Percentiles rank a stretch among this genome's conserved stretches.
Evolutionary conservation across 2,797 vertebrate species (phyloP).

Genomic region (Pteropus rufus): DNA sequence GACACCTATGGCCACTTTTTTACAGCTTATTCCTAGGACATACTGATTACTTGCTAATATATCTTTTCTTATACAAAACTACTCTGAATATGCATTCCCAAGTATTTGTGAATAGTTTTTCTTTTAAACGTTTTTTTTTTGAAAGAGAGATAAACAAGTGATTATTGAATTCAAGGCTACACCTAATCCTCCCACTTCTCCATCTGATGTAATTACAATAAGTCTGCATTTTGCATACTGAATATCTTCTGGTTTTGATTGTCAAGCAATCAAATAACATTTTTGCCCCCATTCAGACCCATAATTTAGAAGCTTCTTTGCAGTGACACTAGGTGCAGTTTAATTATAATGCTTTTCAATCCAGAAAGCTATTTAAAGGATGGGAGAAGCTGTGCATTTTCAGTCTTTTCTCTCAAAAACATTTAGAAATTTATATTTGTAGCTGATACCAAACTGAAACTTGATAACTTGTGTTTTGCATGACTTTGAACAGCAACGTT

Average conservation of each 20-base stretch:
- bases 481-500: slow-evolving; percentile 22
- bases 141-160: slow-evolving; percentile 61
- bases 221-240: slow-evolving; percentile 18
- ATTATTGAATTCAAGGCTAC: background rate
- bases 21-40: background rate
- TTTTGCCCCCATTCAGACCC: slow-evolving; percentile 73
- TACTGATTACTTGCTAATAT: background rate
- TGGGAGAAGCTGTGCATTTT: slow-evolving; percentile 11
- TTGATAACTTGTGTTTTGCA: background rate
- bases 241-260: slow-evolving; percentile 64
- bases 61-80: slow-evolving; percentile 25
- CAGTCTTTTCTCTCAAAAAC: background rate
- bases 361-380: slow-evolving; percentile 67
- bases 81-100: background rate
- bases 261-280: slow-evolving; percentile 67
- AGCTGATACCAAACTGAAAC: slow-evolving; percentile 38
- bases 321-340: slow-evolving; percentile 66
- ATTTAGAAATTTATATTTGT: slow-evolving; percentile 33
- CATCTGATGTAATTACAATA: slow-evolving; percentile 40
- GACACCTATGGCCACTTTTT: background rate
- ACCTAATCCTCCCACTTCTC: slow-evolving; percentile 22
- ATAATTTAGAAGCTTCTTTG: slow-evolving; percentile 78
- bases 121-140: background rate
- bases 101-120: slow-evolving; percentile 15
- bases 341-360: slow-evolving; percentile 79